Conservation (phyloP, 2,113 vertebrate genomes). For the Galeopterus variegatus region DNA sequence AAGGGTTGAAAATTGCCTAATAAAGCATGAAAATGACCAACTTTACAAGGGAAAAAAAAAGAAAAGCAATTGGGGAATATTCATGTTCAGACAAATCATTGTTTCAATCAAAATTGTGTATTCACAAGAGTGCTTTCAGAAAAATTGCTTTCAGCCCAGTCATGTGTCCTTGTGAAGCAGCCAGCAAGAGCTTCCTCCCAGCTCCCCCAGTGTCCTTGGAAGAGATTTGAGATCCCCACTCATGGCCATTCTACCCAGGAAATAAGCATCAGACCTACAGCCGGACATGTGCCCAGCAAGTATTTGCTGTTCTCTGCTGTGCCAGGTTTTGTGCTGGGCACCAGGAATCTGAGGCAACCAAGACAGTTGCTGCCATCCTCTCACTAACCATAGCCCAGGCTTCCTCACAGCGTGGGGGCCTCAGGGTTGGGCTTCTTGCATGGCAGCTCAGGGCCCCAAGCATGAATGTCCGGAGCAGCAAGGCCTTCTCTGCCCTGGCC, state of each 20-base stretch:
- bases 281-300: accelerated
- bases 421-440: neutral
- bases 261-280: neutral
- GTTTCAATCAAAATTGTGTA: slow-evolving; percentile 23
- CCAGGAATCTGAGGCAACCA: neutral
- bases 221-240: neutral
- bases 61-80: neutral
- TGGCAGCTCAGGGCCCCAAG: neutral
- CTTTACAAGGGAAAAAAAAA: neutral
- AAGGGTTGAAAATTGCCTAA: slow-evolving; percentile 10
- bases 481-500: neutral
- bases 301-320: neutral
- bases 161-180: neutral
- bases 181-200: neutral
- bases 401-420: neutral
- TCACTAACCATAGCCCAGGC: accelerated
- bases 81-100: slow-evolving; percentile 30
- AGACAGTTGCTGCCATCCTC: neutral
- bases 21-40: neutral
- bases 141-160: neutral
- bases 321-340: neutral
- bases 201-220: neutral
- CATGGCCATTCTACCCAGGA: neutral
- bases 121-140: slow-evolving; percentile 33
- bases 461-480: neutral